These are phyloP conservation scores for Pelagia noctiluca DNA, from an alignment of 30 jellyfish, hydroid and myxozoan species.

Conservation along the genomic window DNA sequence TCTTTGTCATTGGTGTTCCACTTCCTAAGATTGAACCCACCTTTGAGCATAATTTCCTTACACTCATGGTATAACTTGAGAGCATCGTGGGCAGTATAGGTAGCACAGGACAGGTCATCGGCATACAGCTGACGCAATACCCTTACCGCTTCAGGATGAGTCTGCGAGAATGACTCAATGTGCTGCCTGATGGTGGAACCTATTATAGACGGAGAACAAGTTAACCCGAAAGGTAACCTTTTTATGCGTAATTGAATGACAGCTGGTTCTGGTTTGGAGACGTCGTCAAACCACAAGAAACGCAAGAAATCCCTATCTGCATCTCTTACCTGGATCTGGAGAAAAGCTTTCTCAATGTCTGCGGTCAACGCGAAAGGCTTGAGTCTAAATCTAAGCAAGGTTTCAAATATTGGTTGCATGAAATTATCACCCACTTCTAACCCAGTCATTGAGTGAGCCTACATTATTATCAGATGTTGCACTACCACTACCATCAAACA, in stretches of 20 bases:
- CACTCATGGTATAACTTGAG: slow-evolving; percentile 3
- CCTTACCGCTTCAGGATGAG: slow-evolving; percentile 28
- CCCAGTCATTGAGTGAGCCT: background rate
- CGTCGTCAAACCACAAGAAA: slow-evolving; percentile 31
- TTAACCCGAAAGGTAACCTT: slow-evolving; percentile 48
- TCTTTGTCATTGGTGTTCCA: slow-evolving; percentile 63
- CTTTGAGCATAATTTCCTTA: slow-evolving; percentile 30
- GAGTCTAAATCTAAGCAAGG: background rate
- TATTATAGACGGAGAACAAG: slow-evolving; percentile 26
- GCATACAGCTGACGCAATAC: slow-evolving; percentile 51
- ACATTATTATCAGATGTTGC: background rate
- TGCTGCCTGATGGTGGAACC: slow-evolving; percentile 58
- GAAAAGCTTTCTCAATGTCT: background rate
- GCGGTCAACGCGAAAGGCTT: background rate
- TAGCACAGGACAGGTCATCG: slow-evolving; percentile 41
- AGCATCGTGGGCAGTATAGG: slow-evolving; percentile 9
- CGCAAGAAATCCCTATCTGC: slow-evolving; percentile 22
- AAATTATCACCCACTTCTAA: background rate
- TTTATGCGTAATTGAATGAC: slow-evolving; percentile 27
- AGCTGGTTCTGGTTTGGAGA: slow-evolving; percentile 23
- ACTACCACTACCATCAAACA: background rate
- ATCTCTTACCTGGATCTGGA: background rate
- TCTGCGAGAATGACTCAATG: slow-evolving; percentile 19
- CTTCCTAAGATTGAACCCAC: slow-evolving; percentile 67
- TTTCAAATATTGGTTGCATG: background rate